Evolutionary conservation across 2,113 vertebrate genomes (phyloP), one percentile per base, ranked within the genome.

Genomic region (Urocolius indicus): DNA sequence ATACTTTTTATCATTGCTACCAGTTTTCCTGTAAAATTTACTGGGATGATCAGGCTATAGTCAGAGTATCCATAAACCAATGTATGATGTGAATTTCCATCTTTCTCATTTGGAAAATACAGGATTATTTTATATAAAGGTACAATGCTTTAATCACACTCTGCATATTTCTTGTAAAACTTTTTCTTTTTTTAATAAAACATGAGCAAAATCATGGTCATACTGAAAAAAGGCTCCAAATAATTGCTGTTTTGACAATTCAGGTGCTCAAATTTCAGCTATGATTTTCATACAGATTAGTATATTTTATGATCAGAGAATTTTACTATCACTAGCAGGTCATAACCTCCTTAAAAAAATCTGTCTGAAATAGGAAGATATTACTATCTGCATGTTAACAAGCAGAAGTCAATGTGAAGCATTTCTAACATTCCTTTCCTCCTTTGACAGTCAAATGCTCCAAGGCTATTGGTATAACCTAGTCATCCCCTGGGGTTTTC

Each of bases 121-220:
- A 67, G 5, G 3, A 80, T n/a, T 74, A 20, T 71, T 77, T 51
- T 30, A 10, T 24, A 17, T 21, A 43, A 65, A 67, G 14, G 3
- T 24, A 34, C 29, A 41, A 55, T 13, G 6, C 1, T 16, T 55
- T 22, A 41, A 65, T 21, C 11, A 54, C 32, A 38, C 27, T 78
- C 19, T 18, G 0, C 10, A 30, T 26, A 52, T 34, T 90, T 73
- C 63, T 82, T 51, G 34, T 59, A 27, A 91, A 86, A 63, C 4
- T 9, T 65, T 45, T 62, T 71, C 16, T 5, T 54, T 54, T 87
- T 67, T 63, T 38, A 77, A 46, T 26, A 43, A 84, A 48, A 20
- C 3, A 0, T 12, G 6, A 65, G 7, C 2, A 0, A 86, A 74
- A 74, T 26, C 13, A 69, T 11, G 48, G 20, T 12, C 24, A 34